Evolutionary conservation across 1,140 invertebrate genomes (phyloP), one percentile per base, ranked within the genome.

Genomic region (Drosophila arizonae): DNA sequence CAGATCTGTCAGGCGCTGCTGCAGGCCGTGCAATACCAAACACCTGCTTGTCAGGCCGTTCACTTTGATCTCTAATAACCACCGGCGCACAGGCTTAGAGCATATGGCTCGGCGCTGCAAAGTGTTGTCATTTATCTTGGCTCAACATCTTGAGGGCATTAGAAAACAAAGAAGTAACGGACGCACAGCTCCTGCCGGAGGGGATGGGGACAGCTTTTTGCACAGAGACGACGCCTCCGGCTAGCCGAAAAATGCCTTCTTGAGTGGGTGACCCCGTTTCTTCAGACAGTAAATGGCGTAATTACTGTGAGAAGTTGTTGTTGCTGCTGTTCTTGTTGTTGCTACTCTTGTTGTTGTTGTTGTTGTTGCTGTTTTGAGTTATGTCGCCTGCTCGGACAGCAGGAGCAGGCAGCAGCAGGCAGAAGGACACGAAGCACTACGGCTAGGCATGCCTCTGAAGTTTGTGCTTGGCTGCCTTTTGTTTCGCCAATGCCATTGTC

Each of bases 111-210:
- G 36, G 50, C 72, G 26, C 58, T 45, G 72, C 74, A 76, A 77
- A 84, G 81, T 84, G 81, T 84, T 84, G 81, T 77, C 76, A 82
- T 88, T 82, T 88, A 87, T 87, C 84, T 84, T 50, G 66, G 82
- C 81, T 69, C 36, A 86, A 76, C 82, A 82, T 86, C 82, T 86
- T 87, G 64, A 63, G 76, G 75, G 68, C 82, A 87, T 78, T 54
- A 54, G 67, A 70, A 72, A 76, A 65, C 74, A 75, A 63, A 46
- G 17, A 74, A 73, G 57, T 41, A 60, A 67, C 33, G 15, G 50
- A 72, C 41, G 56, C 36, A 43, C 0, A 13, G 21, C 41, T 70
- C 41, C 43, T 74, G 41, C 61, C 60, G 1, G 9, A 9, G 28
- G 61, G 33, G 6, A 9, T 24, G 61, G 36, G 55, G 57, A 46